These are phyloP conservation scores for Drosophila orosa DNA, from an alignment of 1,140 invertebrate genomes.

Conservation along the genomic window DNA sequence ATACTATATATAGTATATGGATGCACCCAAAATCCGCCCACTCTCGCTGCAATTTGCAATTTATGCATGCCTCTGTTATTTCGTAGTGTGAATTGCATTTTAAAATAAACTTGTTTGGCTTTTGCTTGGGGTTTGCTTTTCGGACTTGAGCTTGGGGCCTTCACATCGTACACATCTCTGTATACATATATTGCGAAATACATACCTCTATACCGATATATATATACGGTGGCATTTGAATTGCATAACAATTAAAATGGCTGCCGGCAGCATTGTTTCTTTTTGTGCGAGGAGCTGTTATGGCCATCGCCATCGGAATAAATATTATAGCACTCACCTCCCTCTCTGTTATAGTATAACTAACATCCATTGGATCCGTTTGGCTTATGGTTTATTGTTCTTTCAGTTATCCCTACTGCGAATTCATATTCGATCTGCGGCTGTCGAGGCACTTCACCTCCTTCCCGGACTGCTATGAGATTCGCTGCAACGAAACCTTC, in stretches of 20 bases:
- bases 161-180: neutral
- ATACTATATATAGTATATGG: neutral
- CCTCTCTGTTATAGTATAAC: neutral
- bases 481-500: slow-evolving; percentile 82
- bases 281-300: slow-evolving; percentile 15
- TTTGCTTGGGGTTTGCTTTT: slow-evolving; percentile 39
- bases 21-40: slow-evolving; percentile 17
- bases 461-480: slow-evolving; percentile 78
- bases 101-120: slow-evolving; percentile 65
- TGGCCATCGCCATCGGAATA: slow-evolving; percentile 12
- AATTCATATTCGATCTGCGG: slow-evolving; percentile 83
- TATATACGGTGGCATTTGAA: slow-evolving; percentile 38
- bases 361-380: neutral
- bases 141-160: slow-evolving; percentile 19
- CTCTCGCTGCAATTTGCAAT: slow-evolving; percentile 51
- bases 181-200: neutral
- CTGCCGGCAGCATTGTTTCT: slow-evolving; percentile 54
- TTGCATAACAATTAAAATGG: slow-evolving; percentile 79
- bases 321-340: slow-evolving; percentile 21
- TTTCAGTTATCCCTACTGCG: slow-evolving; percentile 79
- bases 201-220: too few species aligned
- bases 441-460: slow-evolving; percentile 78
- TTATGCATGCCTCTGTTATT: slow-evolving; percentile 70
- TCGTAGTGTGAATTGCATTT: slow-evolving; percentile 75
- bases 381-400: slow-evolving; percentile 7